Percentiles rank a stretch among this genome's conserved stretches.
These are phyloP conservation scores for Xyrauchen texanus DNA, from an alignment of 2,113 vertebrate species.

Conservation along the genomic window DNA sequence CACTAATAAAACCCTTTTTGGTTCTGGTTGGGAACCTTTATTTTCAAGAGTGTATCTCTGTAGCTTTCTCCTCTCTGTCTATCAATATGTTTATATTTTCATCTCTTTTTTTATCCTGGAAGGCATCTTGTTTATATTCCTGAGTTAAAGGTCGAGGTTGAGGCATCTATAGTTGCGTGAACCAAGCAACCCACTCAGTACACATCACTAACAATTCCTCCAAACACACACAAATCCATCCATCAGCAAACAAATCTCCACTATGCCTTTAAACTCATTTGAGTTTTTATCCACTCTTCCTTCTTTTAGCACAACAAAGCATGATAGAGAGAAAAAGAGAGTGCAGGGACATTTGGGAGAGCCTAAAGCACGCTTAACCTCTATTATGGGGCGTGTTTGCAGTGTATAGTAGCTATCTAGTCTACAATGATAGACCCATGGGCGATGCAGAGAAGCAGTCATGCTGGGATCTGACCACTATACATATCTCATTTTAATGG, in stretches of 20 bases:
- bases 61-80: neutral
- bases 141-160: slow-evolving; percentile 21
- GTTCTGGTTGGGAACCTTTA: too few relatives aligned
- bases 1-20: too few relatives aligned
- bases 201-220: neutral
- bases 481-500: slow-evolving; percentile 36
- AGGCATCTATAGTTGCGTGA: slow-evolving; percentile 6
- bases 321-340: slow-evolving; percentile 22
- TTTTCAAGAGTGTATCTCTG: neutral
- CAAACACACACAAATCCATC: neutral
- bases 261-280: too few relatives aligned
- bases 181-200: neutral
- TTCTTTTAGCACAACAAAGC: slow-evolving; percentile 5
- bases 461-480: slow-evolving; percentile 7
- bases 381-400: slow-evolving; percentile 5
- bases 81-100: slow-evolving; percentile 1
- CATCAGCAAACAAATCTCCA: too few relatives aligned
- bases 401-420: neutral
- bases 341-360: slow-evolving; percentile 15
- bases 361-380: slow-evolving; percentile 42
- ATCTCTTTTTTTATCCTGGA: neutral
- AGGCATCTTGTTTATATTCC: slow-evolving; percentile 33
- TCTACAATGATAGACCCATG: neutral
- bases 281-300: neutral
- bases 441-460: neutral